phyloP scores from a whole-genome alignment of 2,888 invertebrate genomes.

The Spicauda simplicius region DNA sequence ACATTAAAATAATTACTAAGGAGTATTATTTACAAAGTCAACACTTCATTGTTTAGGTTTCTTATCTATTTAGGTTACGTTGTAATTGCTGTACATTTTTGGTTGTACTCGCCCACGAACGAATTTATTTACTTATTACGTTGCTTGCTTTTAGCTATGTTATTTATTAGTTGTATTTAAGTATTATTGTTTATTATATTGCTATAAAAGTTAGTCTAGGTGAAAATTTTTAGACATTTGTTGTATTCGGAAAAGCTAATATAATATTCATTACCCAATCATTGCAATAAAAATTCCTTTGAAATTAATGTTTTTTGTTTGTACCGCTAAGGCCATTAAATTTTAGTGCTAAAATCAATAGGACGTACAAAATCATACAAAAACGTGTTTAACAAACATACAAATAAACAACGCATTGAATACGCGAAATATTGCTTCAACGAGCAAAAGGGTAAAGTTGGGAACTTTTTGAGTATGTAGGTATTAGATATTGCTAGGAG shows the following conservation, averaged over 20 bases:
- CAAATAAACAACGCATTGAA: neutral
- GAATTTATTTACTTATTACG: neutral
- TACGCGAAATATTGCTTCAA: neutral
- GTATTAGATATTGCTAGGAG: conserved; percentile 8
- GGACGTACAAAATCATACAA: no score
- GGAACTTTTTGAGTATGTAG: conserved; percentile 5
- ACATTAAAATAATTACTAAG: conserved; percentile 8
- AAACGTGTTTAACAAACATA: no score
- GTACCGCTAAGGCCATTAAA: no score
- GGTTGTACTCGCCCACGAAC: neutral
- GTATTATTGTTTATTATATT: no score
- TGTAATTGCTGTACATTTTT: neutral
- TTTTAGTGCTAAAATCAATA: no score
- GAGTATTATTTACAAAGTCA: neutral
- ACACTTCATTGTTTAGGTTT: conserved; percentile 3
- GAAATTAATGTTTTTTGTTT: no score
- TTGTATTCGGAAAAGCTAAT: no score
- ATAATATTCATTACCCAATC: no score
- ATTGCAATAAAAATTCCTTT: no score
- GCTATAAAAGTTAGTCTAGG: no score
- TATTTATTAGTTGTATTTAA: neutral
- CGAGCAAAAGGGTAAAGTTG: neutral
- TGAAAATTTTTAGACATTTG: no score
- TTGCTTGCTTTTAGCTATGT: neutral
- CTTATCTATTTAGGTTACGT: conserved; percentile 2